Conservation (phyloP, 92 coral and sea anemone species). For the Anthopleura xanthogrammica region DNA sequence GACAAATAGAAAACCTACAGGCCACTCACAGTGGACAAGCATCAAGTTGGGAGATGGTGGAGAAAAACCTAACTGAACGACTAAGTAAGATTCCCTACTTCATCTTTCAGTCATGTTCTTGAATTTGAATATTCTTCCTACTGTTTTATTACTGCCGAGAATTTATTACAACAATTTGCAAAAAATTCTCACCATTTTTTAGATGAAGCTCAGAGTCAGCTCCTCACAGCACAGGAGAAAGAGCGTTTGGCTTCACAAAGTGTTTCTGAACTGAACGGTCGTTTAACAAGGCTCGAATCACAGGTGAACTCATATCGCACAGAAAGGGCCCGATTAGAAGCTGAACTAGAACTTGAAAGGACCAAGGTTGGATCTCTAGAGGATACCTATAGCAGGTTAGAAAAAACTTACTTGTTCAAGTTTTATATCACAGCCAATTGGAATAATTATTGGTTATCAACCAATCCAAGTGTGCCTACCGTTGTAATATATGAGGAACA, state of each 20-base stretch:
- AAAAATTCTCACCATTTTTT: not conserved
- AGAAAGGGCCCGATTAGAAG: constrained; percentile 91
- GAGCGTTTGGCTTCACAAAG: constrained; percentile 85
- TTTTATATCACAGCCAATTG: too few relatives aligned
- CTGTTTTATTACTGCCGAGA: too few relatives aligned
- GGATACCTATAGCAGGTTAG: constrained; percentile 78
- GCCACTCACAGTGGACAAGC: constrained; percentile 91
- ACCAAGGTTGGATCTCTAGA: constrained; percentile 73
- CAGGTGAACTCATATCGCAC: constrained; percentile 85
- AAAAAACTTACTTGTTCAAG: not conserved
- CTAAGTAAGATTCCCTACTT: constrained; percentile 48
- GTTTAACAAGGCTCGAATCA: constrained; percentile 86
- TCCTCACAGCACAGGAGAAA: constrained; percentile 86
- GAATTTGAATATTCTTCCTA: too few relatives aligned
- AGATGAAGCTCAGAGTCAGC: constrained; percentile 84
- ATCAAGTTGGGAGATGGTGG: constrained; percentile 92
- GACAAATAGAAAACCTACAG: constrained; percentile 97
- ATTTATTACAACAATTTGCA: not conserved
- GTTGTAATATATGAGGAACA: not conserved
- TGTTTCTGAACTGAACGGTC: constrained; percentile 66
- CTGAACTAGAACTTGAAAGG: constrained; percentile 85
- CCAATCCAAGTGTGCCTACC: not conserved
- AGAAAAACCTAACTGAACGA: constrained; percentile 88
- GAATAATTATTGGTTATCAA: too few relatives aligned
- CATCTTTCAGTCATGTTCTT: not conserved